Conservation (phyloP, 2,797 vertebrate genomes). For the Sphenopsis melanotis region DNA sequence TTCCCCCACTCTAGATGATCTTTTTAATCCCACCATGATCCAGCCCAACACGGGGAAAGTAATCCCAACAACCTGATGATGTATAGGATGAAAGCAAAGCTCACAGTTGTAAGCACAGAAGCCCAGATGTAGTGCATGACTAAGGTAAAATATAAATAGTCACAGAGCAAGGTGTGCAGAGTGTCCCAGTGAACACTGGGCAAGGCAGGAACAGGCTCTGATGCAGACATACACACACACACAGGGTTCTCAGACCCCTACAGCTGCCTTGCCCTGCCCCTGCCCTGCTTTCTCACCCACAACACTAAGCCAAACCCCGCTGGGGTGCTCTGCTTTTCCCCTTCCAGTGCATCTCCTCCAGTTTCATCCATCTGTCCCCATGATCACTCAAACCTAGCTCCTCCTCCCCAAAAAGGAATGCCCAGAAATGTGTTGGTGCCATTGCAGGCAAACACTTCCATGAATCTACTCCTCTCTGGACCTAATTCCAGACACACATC, state of each 20-base stretch:
- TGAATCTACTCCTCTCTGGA: background rate
- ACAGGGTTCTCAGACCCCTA: fast-evolving
- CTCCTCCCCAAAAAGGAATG: background rate
- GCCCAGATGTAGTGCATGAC: background rate
- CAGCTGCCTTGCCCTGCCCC: background rate
- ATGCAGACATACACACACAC: background rate
- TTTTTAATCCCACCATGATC: background rate
- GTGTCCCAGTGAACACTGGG: background rate
- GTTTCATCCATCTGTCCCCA: background rate
- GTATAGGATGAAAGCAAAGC: background rate
- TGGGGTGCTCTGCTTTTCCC: background rate
- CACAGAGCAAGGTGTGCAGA: fast-evolving
- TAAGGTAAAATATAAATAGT: background rate
- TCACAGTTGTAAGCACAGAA: background rate
- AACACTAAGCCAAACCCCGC: fast-evolving
- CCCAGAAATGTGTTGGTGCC: fast-evolving
- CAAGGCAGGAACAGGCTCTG: background rate
- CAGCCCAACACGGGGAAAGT: background rate
- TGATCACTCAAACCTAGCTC: background rate
- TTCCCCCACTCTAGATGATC: background rate
- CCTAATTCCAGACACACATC: background rate
- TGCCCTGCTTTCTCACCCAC: background rate
- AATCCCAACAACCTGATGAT: background rate
- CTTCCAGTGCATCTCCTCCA: background rate
- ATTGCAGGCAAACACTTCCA: fast-evolving